Evolutionary conservation across 2,797 vertebrate species (phyloP).

Genomic region (Dallia pectoralis): DNA sequence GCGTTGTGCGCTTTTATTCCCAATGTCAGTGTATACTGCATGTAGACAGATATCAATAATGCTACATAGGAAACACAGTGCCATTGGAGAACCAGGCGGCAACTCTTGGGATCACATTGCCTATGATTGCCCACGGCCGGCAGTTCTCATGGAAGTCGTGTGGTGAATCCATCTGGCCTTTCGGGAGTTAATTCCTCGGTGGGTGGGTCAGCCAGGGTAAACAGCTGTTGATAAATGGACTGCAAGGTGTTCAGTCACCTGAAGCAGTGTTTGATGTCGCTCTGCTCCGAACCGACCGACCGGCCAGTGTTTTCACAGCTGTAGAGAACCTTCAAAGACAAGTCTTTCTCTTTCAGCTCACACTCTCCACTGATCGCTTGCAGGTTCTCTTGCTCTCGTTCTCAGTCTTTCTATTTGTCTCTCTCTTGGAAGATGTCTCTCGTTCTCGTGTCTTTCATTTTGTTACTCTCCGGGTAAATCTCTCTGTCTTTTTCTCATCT

Average conservation of each 20-base stretch:
- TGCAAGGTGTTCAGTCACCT: slow-evolving; percentile 96
- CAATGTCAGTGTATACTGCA: background rate
- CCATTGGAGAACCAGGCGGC: background rate
- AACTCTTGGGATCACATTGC: slow-evolving; percentile 34
- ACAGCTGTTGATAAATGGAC: slow-evolving; percentile 91
- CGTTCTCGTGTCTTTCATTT: too few species aligned
- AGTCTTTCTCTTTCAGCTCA: slow-evolving; percentile 44
- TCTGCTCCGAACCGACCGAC: slow-evolving; percentile 75
- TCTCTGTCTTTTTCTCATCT: too few species aligned
- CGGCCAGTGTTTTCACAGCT: slow-evolving; percentile 91
- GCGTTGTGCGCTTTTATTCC: background rate
- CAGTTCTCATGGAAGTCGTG: slow-evolving; percentile 44
- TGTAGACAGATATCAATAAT: too few species aligned
- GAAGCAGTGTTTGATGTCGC: slow-evolving; percentile 85
- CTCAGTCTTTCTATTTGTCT: slow-evolving; percentile 60
- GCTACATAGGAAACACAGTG: background rate
- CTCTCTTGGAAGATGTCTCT: slow-evolving; percentile 61
- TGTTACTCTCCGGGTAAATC: too few species aligned
- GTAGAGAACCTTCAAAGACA: slow-evolving; percentile 79
- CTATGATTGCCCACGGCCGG: slow-evolving; percentile 39
- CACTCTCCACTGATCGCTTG: background rate
- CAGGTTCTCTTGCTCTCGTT: background rate
- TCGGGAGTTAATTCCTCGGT: slow-evolving; percentile 80
- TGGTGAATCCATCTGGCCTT: slow-evolving; percentile 77
- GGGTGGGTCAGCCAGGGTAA: slow-evolving; percentile 84